These are phyloP conservation scores for Andrena haemorrhoa DNA, from an alignment of 2,888 invertebrate species.

Conservation along the genomic window DNA sequence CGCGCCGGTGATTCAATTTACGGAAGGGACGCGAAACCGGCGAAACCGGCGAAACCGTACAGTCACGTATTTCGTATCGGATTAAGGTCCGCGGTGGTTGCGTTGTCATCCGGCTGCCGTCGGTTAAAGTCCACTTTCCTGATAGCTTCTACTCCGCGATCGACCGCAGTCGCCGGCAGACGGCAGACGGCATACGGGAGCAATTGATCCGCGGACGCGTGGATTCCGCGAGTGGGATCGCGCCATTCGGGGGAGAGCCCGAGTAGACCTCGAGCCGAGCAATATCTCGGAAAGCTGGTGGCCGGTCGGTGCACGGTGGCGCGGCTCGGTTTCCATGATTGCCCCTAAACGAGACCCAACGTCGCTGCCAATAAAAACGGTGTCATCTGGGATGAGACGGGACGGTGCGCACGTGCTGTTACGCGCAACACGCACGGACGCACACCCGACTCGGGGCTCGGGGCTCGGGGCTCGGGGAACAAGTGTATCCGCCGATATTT, in stretches of 20 bases:
- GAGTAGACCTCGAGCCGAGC: background rate
- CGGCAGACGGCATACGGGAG: background rate
- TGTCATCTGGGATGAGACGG: conserved; percentile 76
- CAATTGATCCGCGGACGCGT: conserved; percentile 14
- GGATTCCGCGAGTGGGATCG: background rate
- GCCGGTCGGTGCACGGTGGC: background rate
- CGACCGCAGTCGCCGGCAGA: background rate
- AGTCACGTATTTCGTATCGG: conserved; percentile 62
- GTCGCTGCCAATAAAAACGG: conserved; percentile 81
- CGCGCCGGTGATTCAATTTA: conserved; percentile 64
- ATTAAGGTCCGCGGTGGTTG: conserved; percentile 33
- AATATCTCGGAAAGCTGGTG: conserved; percentile 7
- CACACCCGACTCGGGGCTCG: conserved; percentile 26
- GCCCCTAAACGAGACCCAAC: conserved; percentile 73
- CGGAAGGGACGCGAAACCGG: conserved; percentile 64
- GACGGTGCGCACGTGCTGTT: conserved; percentile 65
- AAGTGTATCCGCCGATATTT: conserved; percentile 78
- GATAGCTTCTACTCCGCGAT: background rate
- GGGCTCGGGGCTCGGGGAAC: conserved; percentile 44
- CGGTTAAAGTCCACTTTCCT: conserved; percentile 8
- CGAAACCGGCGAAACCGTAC: conserved; percentile 61
- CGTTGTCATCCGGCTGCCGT: conserved; percentile 15
- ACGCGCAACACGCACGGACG: conserved; percentile 14
- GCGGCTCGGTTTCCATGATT: conserved; percentile 71
- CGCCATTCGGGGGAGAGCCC: background rate